A percentile compares a stretch with the other conserved stretches of the same genome.
These are phyloP conservation scores for Astropecten irregularis DNA, from an alignment of 53 echinoderm and acorn worm genomes.

Conservation along the genomic window DNA sequence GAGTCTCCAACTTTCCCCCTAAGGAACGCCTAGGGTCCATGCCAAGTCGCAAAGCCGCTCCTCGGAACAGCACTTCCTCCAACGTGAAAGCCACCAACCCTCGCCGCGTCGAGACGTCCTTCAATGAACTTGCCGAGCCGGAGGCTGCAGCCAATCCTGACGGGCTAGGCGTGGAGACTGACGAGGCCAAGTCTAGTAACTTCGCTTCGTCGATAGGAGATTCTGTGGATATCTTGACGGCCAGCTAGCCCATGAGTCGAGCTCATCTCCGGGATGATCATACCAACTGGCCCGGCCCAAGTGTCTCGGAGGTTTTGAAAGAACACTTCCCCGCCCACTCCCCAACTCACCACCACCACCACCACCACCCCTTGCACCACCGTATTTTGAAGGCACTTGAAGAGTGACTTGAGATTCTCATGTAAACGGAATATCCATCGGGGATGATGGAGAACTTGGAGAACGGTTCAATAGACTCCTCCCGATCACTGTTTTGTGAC, in stretches of 20 bases:
- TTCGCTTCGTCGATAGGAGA: not conserved
- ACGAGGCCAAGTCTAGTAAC: not conserved
- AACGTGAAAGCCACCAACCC: not conserved
- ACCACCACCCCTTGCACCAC: no score
- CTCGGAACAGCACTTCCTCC: not conserved
- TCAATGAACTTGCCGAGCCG: slow-evolving; percentile 36
- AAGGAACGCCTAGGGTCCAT: slow-evolving; percentile 6
- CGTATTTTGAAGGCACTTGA: no score
- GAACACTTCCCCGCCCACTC: no score
- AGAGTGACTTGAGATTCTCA: no score
- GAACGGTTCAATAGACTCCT: no score
- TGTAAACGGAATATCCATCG: no score
- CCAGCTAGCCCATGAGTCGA: slow-evolving; percentile 41
- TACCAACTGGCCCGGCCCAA: no score
- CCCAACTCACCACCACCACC: no score
- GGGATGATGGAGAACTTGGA: no score
- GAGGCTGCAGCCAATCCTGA: not conserved
- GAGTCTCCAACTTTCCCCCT: slow-evolving; percentile 16
- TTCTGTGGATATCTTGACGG: slow-evolving; percentile 20
- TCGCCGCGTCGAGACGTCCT: not conserved
- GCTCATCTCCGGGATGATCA: no score
- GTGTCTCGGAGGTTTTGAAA: no score
- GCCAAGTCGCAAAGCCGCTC: slow-evolving; percentile 5
- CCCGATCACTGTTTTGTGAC: no score
- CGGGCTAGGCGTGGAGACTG: not conserved